Evolutionary conservation across 1,140 invertebrate species (phyloP), one percentile per base, ranked within the genome.

Genomic region (Frieseomelitta varia): DNA sequence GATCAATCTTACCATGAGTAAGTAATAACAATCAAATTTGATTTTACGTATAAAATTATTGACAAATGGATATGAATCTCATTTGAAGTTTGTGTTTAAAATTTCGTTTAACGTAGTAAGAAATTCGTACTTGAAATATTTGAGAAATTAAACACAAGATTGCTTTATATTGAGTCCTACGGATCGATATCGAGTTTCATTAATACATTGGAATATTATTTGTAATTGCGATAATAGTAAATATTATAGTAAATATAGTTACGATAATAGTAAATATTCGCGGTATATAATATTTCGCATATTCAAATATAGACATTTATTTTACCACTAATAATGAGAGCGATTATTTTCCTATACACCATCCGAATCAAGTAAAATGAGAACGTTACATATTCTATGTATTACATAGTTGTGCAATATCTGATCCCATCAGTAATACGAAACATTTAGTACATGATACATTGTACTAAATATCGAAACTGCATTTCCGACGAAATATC

Each of bases 1-100:
- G 72, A 65, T 81, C 80, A 63, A 58, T n/a, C 30, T 51, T 73
- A 53, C 39, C 68, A 19, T 39, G 34, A 51, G 55, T 63, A 73
- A 24, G 39, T 47, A 47, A 47, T 6, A 6, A 47, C 8, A 61
- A 24, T 55, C 6, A 27, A 80, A 61, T 39, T 10, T 51, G 19
- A 24, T 71, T 67, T 8, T 34, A 39, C 30, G 17, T 34, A 67
- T 30, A 10, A 21, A 11, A 12, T 34, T 30, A 63, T 15, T 30
- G 14, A 30, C 27, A 17, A 10, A 30, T 30, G 30, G 27, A 30
- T 27, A 63, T n/a, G n/a, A 55, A 17, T 55, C 53, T 55, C 1
- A 55, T 15, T 55, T 39, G 39, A 39, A 39, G 8, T 47, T 39
- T 6, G 39, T 39, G 39, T 39, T 39, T 39, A 8, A 47, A 47